phyloP scores from a whole-genome alignment of 1,140 invertebrate genomes.

The Drosophila pandora region DNA sequence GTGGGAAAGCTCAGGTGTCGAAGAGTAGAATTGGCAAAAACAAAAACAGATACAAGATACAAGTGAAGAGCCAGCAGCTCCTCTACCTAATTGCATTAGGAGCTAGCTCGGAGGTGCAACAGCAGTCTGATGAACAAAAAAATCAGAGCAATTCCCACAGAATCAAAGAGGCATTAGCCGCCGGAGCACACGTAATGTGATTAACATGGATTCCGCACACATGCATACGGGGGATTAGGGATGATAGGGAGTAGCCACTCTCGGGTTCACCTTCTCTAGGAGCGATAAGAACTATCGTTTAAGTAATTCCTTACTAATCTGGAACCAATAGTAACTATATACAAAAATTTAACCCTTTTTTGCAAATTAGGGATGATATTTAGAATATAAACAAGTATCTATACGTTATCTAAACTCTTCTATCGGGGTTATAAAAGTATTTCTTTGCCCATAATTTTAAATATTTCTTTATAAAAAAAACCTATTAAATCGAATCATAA shows the following conservation, averaged over 20 bases:
- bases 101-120: constrained; percentile 39
- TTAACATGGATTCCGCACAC: constrained; percentile 47
- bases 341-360: no score
- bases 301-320: no score
- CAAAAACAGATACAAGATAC: constrained; percentile 4
- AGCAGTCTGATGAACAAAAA: constrained; percentile 40
- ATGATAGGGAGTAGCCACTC: neutral
- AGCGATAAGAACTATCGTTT: neutral
- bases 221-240: neutral
- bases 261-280: neutral
- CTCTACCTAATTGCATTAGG: constrained; percentile 71
- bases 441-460: no score
- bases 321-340: no score
- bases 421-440: no score
- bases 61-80: constrained; percentile 10
- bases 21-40: constrained; percentile 34
- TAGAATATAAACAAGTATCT: no score
- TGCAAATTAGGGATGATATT: no score
- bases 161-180: constrained; percentile 55
- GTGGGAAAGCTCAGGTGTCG: constrained; percentile 51
- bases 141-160: constrained; percentile 80
- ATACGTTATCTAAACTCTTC: no score
- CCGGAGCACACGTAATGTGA: constrained; percentile 56
- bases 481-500: no score
- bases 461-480: no score